Base-by-base conservation (phyloP, 1,140 invertebrate genomes). In the Neotoxoptera formosana region DNA sequence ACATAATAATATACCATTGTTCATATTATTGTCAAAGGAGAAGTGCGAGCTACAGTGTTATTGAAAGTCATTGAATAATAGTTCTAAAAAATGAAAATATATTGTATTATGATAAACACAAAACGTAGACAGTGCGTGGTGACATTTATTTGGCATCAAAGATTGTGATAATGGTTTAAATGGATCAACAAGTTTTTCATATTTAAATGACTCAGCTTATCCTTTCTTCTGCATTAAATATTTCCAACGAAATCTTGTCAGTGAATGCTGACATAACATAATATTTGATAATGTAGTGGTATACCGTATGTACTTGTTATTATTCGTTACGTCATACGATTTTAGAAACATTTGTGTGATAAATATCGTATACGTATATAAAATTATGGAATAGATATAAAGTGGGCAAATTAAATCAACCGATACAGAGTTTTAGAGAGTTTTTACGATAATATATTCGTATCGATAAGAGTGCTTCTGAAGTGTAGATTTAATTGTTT, bases 181-280 rank as follows among this genome's bases (percentile, higher is more conserved):
- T n/a, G 53, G 89, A 45, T 67, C 36, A 45, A 45, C 21, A 90
- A 60, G 56, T 45, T 67, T 67, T 90, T 90, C 88, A 41, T 90
- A 90, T 90, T 90, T 41, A 90, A 90, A 67, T 60, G 89, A 90
- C 56, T 90, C 53, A 60, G 89, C 89, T 90, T 45, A 90, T 90
- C 89, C 6, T 90, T 90, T 90, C 89, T 60, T 90, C 25, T 90
- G 7, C 21, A 90, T 8, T 53, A 56, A 87, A 87, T 51, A n/a
- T 48, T 56, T 56, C 9, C 0, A 25, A 89, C 4, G 4, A 36
- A 53, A 89, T 20, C 8, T 89, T 89, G 34, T 53, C 41, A 51
- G 51, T 89, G 88, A 56, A 23, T 56, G 48, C 88, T 89, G 88
- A 89, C 88, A 89, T 56, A 56, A 89, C 88, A 41, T 89, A 41